Base-by-base conservation (phyloP, 2,113 vertebrate genomes). In the Brachyistius frenatus region DNA sequence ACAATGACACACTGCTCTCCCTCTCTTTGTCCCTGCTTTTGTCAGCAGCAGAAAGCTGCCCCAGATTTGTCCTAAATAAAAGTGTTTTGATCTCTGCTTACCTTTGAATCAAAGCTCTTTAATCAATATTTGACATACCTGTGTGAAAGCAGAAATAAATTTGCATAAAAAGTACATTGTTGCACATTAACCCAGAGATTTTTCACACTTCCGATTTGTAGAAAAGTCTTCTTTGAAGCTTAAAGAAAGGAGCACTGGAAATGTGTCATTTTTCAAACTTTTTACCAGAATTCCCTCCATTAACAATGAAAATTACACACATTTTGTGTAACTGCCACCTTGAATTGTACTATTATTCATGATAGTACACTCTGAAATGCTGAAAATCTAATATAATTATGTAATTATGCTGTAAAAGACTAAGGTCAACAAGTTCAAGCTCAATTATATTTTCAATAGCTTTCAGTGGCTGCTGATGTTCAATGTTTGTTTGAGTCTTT, bases 41-140 rank as follows among this genome's bases (percentile, higher is more conserved):
- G 44, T 9, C 53, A 36, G 41, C 36, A 23, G 49, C 8, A 61
- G 13, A 66, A 69, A 68, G 4, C 57, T 70, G 77, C 49, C 32
- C 35, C 49, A 61, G 61, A 66, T 69, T 67, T 79, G 67, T 86
- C 46, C 72, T 5, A 32, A 76, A 72, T 66, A 39, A 76, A 71
- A 67, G 32, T 58, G 47, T 69, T 84, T 86, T 84, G 69, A 86
- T 78, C 74, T 61, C 53, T 33, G 6, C 61, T 0, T 50, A 33
- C 16, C 66, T 82, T 82, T 78, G 54, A 66, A 53, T 88, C 77
- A 81, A 66, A 88, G 76, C 15, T 46, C n/a, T 80, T 66, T 32
- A 79, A 89, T 79, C 55, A 68, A 73, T 80, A 55, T 70, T 64
- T 73, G 23, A 83, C 58, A 66, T 65, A 72, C 64, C 55, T 66